Conservation (phyloP, 2,888 invertebrate species). For the Copidosoma aretas region DNA sequence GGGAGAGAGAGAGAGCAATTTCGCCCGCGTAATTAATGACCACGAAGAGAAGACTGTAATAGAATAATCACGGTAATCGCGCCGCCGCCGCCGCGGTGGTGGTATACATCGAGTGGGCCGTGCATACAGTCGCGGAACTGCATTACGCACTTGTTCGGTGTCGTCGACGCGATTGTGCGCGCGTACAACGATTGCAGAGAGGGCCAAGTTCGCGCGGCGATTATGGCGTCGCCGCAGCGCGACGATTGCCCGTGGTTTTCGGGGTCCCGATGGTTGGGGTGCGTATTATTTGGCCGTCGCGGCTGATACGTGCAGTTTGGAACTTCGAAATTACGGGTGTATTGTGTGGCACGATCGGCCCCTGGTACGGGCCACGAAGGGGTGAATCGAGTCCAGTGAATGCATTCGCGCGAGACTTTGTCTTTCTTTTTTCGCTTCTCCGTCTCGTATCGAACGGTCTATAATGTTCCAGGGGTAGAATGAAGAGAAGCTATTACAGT, state of each 20-base stretch:
- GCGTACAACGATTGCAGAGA: too few relatives aligned
- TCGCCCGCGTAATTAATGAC: slow-evolving; percentile 25
- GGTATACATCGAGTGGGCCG: too few relatives aligned
- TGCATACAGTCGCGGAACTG: not conserved
- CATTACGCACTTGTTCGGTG: not conserved
- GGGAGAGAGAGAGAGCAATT: slow-evolving; percentile 22
- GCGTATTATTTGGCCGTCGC: too few relatives aligned
- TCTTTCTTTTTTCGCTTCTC: not conserved
- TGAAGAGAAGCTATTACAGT: too few relatives aligned
- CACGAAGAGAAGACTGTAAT: slow-evolving; percentile 9
- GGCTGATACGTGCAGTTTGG: slow-evolving; percentile 8
- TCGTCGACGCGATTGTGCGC: not conserved
- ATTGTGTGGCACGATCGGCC: not conserved
- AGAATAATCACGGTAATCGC: slow-evolving; percentile 25
- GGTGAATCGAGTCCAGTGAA: not conserved
- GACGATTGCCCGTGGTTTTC: too few relatives aligned
- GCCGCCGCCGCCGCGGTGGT: too few relatives aligned
- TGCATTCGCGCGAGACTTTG: not conserved
- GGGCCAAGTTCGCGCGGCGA: too few relatives aligned
- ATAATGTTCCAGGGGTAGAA: too few relatives aligned
- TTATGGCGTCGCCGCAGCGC: too few relatives aligned
- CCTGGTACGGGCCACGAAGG: too few relatives aligned
- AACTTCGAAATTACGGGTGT: slow-evolving; percentile 21
- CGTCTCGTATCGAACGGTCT: too few relatives aligned
- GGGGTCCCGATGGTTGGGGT: too few relatives aligned